Percentiles rank a stretch among this genome's conserved stretches.
Evolutionary conservation across 2,113 vertebrate genomes (phyloP).

Genomic region (Poeciliopsis retropinna): DNA sequence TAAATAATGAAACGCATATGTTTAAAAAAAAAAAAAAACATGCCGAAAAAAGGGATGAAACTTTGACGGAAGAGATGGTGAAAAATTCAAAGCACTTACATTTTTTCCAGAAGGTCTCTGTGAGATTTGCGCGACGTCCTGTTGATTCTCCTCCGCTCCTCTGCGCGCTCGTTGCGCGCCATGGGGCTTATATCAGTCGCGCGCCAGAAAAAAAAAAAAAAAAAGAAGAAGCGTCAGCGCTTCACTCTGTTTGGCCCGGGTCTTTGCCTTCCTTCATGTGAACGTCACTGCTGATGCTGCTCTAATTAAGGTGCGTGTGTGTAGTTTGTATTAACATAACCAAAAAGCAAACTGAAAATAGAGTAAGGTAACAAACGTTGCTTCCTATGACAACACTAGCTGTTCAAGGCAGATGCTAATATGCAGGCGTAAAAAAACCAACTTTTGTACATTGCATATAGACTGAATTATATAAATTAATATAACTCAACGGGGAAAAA

Average conservation of each 20-base stretch:
- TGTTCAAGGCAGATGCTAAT: not conserved
- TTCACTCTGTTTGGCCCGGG: constrained; percentile 36
- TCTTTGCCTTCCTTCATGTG: constrained; percentile 46
- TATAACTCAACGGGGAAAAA: not conserved
- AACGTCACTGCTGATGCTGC: constrained; percentile 74
- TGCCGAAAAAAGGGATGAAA: not conserved
- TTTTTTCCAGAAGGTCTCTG: constrained; percentile 37
- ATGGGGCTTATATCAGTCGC: constrained; percentile 66
- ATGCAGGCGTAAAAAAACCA: not conserved
- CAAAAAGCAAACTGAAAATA: constrained; percentile 38
- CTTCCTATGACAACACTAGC: constrained; percentile 9
- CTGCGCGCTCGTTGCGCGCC: constrained; percentile 38
- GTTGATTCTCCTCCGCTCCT: constrained; percentile 44
- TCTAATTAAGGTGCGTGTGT: constrained; percentile 41
- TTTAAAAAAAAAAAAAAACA: not conserved
- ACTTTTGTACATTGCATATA: not conserved
- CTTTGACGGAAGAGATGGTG: not conserved
- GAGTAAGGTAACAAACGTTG: not conserved
- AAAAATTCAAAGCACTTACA: constrained; percentile 56
- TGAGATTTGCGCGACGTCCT: constrained; percentile 37
- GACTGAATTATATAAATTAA: not conserved
- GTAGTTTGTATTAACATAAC: constrained; percentile 10
- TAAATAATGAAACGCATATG: not conserved
- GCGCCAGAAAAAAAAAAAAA: constrained; percentile 42
- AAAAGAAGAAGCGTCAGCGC: constrained; percentile 62